Evolutionary conservation across 2,797 vertebrate genomes (phyloP), one percentile per base, ranked within the genome.

Genomic region (Neosalanx taihuensis): DNA sequence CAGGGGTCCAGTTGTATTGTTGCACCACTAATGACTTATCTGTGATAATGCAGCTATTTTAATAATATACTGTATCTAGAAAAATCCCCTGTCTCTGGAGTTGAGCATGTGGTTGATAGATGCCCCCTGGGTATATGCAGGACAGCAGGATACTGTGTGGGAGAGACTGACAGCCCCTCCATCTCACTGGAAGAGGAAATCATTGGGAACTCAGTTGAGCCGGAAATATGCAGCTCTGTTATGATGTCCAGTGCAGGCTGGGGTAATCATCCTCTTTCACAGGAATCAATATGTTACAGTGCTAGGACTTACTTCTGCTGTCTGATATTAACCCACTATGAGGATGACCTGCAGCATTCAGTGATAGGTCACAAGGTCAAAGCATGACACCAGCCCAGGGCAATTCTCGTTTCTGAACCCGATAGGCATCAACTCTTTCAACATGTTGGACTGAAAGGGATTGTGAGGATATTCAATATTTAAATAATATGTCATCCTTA

Each of bases 271-370:
- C 51, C 70, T 69, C 63, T 74, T 79, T 73, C 58, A 68, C 61
- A 70, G 51, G 69, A 56, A 81, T 81, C 81, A 76, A 69, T 80
- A 80, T 53, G 74, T 29, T 46, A 0, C 41, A 46, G 41, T 10
- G 63, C 72, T n/a, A 15, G 51, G 51, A 5, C 69, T 18, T 13
- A 58, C 71, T 74, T 82, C 49, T 68, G 64, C 75, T 58, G 68
- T 69, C 70, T 37, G 49, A 67, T 67, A 72, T 37, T 20, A 75
- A 71, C 78, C 60, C 64, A 64, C 69, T 60, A 31, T 23, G 2
- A 46, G 62, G 57, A 70, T 60, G 35, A 56, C 66, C 69, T 68
- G 59, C 37, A 64, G 35, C 26, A 59, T 17, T 15, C 64, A 72
- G 26, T 35, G 66, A 65, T 74, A 70, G 65, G 69, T 62, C 6